These are phyloP conservation scores for Gopherus evgoodei DNA, from an alignment of 2,113 vertebrate species.

Conservation along the genomic window DNA sequence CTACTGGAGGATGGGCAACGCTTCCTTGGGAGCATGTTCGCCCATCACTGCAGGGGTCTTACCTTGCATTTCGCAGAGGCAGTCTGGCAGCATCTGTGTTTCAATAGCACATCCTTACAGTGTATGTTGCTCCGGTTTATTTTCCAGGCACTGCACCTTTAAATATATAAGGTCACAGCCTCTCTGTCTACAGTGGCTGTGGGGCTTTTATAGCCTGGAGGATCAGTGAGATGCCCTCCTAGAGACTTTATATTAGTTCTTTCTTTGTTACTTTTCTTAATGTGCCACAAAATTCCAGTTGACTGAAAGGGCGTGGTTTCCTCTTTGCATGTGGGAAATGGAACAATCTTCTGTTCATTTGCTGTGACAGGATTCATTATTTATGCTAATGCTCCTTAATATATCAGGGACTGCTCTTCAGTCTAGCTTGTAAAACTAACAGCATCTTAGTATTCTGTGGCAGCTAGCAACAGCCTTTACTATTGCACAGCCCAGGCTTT, in stretches of 20 bases:
- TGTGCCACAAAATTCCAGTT: constrained; percentile 55
- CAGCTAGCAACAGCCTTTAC: constrained; percentile 47
- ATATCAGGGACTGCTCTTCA: constrained; percentile 43
- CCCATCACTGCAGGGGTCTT: not conserved
- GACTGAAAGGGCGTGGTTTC: constrained; percentile 59
- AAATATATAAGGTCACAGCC: not conserved
- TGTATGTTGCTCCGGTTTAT: not conserved
- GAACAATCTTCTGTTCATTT: constrained; percentile 72
- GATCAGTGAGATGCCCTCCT: not conserved
- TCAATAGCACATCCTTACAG: not conserved
- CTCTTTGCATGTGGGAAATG: constrained; percentile 59
- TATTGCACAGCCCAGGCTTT: not conserved
- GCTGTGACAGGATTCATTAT: constrained; percentile 73
- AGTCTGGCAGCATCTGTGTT: not conserved
- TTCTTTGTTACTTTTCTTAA: constrained; percentile 7
- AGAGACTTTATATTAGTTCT: not conserved
- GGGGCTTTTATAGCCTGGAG: not conserved
- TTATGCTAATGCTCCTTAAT: constrained; percentile 62
- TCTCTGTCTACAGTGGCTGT: not conserved
- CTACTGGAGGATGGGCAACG: not conserved
- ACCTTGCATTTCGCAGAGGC: no score
- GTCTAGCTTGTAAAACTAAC: constrained; percentile 15
- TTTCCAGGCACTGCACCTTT: not conserved
- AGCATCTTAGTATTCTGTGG: constrained; percentile 34
- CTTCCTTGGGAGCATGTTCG: not conserved